Base-by-base conservation (phyloP, 2,888 invertebrate species). In the Piscicola geometra region DNA sequence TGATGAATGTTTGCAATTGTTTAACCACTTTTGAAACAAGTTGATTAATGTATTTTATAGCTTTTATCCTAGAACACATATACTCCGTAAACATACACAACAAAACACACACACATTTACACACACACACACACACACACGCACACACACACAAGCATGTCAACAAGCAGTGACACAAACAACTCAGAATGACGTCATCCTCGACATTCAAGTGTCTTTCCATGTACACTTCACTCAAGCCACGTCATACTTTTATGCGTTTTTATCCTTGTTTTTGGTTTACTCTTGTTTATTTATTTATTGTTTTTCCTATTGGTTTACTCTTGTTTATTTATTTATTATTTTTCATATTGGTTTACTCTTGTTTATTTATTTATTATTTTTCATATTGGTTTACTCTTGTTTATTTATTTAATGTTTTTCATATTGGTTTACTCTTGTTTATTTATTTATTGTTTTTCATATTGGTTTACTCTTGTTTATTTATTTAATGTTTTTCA, bases 81-180 rank as follows among this genome's bases (percentile, higher is more conserved):
- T n/a, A n/a, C n/a, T n/a, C n/a, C n/a, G 15, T 15, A 41, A 5
- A 41, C 41, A 41, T 15, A 41, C 41, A 41, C 41, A 41, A 5
- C 5, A 5, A 41, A 5, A 41, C 41, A 41, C 41, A 41, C 41
- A 41, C 41, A 41, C 41, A 64, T 21, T 12, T n/a, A 64, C 30
- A 64, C 64, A 64, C n/a, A 64, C 64, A 64, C 30, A 64, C 64
- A 64, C 30, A 64, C 64, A 64, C n/a, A 64, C 64, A 64, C 21
- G 21, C 30, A 64, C 64, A 41, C 41, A 41, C 41, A 41, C 41
- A 41, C 41, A 41, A 5, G 15, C 41, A 41, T 15, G 15, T 15
- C 5, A 5, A 41, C 5, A 41, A 41, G 15, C 41, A 41, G 9
- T 12, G 5, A 30, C 64, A 64, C 30, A 64, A 5, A 64, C n/a